A percentile compares a stretch with the other conserved stretches of the same genome.
Conservation (phyloP, 2,113 vertebrate genomes). For the Corapipo altera region DNA sequence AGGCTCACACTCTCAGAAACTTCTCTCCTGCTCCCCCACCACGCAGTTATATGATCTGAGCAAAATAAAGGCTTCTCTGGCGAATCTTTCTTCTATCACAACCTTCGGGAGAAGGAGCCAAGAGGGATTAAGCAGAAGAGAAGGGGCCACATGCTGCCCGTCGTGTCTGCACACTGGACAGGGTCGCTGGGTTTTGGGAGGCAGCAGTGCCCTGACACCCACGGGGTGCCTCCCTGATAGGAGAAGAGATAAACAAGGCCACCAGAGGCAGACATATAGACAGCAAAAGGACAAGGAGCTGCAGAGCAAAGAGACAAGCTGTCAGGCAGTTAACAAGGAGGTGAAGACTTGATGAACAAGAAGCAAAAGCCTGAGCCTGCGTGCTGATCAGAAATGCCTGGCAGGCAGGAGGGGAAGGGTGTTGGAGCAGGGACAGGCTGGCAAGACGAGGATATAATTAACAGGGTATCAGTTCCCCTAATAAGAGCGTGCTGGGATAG, state of each 20-base stretch:
- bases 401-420: neutral
- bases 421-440: neutral
- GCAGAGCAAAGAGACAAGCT: neutral
- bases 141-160: accelerated
- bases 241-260: neutral
- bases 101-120: neutral
- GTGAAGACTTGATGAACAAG: neutral
- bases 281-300: neutral
- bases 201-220: neutral
- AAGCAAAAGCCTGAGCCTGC: neutral
- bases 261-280: neutral
- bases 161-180: accelerated
- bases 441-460: neutral
- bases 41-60: accelerated
- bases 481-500: neutral
- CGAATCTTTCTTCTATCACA: neutral
- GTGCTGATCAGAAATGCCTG: neutral
- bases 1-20: neutral
- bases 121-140: neutral
- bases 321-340: neutral
- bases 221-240: neutral
- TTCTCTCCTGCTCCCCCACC: neutral
- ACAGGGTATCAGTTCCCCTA: neutral
- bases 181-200: neutral
- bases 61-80: neutral